These are phyloP conservation scores for Dromococcyx pavoninus DNA, from an alignment of 2,797 vertebrate species.

Conservation along the genomic window DNA sequence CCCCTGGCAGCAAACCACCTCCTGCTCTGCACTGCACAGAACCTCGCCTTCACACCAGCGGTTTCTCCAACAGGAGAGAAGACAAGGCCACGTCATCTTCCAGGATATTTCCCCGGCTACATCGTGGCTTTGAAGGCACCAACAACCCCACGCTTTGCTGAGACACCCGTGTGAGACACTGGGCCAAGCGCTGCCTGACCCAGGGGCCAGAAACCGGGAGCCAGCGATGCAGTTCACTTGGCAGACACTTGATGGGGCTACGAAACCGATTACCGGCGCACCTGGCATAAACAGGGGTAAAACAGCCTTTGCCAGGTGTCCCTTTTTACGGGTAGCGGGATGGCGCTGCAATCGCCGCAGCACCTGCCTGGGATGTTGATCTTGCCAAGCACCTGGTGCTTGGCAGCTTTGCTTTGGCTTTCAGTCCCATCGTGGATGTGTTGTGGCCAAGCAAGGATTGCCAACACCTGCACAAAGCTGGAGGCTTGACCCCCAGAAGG, in stretches of 20 bases:
- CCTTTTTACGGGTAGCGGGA: fast-evolving
- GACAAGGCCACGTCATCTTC: not conserved
- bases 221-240: conserved; percentile 25
- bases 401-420: not conserved
- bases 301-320: not conserved
- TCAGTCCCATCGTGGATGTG: fast-evolving
- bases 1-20: not conserved
- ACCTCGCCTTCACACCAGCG: fast-evolving
- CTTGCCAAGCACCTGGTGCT: fast-evolving
- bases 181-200: not conserved
- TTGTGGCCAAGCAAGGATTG: fast-evolving
- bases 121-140: not conserved
- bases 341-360: not conserved
- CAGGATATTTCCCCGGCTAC: fast-evolving
- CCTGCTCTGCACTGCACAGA: not conserved
- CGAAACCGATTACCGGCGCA: not conserved
- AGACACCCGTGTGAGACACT: fast-evolving
- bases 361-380: fast-evolving
- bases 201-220: not conserved
- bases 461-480: not conserved
- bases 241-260: conserved; percentile 58
- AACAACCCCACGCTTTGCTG: fast-evolving
- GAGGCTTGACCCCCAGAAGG: not conserved
- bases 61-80: fast-evolving
- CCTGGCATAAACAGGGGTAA: not conserved